Evolutionary conservation across 2,888 invertebrate species (phyloP), one percentile per base, ranked within the genome.

Genomic region (Silvanus unidentatus): DNA sequence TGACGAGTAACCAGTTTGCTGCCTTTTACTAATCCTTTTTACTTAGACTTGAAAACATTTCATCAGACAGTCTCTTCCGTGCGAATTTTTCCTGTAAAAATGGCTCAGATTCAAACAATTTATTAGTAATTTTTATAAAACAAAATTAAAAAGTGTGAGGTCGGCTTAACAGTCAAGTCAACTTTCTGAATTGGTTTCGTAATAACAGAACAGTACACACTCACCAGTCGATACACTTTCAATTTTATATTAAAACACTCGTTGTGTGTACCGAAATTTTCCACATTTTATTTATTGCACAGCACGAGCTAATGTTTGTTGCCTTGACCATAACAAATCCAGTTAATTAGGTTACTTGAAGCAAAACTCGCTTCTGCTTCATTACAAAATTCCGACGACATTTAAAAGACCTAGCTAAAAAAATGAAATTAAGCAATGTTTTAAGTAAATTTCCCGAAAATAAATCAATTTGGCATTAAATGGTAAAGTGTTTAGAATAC

Each of bases 401-500:
- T n/a, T n/a, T n/a, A n/a, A n/a, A n/a, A n/a, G n/a, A n/a, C n/a
- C n/a, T n/a, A n/a, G n/a, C n/a, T n/a, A n/a, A n/a, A n/a, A n/a
- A n/a, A n/a, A n/a, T n/a, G n/a, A n/a, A n/a, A n/a, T n/a, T n/a
- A n/a, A n/a, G n/a, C n/a, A n/a, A n/a, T n/a, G n/a, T n/a, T n/a
- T n/a, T n/a, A n/a, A n/a, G n/a, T 4, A 12, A 32, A n/a, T 9
- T 12, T 12, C 3, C 32, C 10, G 13, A 32, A 37, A 37, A 37
- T 11, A 13, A 15, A 15, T 11, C 37, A 11, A 32, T 32, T 22
- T 32, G 12, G 32, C 32, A 28, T 44, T 44, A 52, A 42, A 48
- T 44, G 45, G 43, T 54, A 54, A 50, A 58, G 62, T 69, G 70
- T 72, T 71, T 74, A 86, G 86, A 82, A 80, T 71, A 84, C 86